These are phyloP conservation scores for Pseudolaguvia tuberculata DNA, from an alignment of 2,113 vertebrate genomes.

Conservation along the genomic window DNA sequence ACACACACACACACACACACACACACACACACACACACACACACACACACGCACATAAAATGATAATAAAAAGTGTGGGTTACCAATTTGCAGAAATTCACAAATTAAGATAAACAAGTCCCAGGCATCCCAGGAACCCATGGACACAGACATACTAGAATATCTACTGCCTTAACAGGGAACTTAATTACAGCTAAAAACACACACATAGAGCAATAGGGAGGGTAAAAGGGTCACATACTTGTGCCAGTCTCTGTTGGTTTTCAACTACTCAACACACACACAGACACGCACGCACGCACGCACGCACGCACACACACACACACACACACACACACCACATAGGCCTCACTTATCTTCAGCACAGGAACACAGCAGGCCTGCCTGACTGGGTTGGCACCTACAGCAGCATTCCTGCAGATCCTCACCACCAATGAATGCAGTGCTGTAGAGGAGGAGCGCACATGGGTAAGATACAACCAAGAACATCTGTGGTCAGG, in stretches of 20 bases:
- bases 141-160: not conserved
- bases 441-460: not conserved
- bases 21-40: no score
- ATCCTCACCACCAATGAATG: slow-evolving; percentile 25
- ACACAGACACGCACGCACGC: not conserved
- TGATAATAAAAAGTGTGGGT: not conserved
- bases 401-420: slow-evolving; percentile 24
- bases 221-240: not conserved
- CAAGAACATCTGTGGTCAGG: slow-evolving; percentile 13
- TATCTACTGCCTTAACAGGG: not conserved
- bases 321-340: slow-evolving; percentile 1
- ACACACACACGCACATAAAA: no score
- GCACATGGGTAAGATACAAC: slow-evolving; percentile 5
- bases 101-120: no score
- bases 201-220: not conserved
- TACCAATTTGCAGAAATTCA: no score
- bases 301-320: not conserved
- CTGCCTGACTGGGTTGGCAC: slow-evolving; percentile 22
- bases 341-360: slow-evolving; percentile 30
- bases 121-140: no score
- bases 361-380: slow-evolving; percentile 1
- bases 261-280: slow-evolving; percentile 17
- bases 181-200: not conserved
- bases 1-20: not conserved
- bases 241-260: slow-evolving; percentile 22